These are phyloP conservation scores for Melanotus villosus DNA, from an alignment of 2,888 invertebrate species.

Conservation along the genomic window DNA sequence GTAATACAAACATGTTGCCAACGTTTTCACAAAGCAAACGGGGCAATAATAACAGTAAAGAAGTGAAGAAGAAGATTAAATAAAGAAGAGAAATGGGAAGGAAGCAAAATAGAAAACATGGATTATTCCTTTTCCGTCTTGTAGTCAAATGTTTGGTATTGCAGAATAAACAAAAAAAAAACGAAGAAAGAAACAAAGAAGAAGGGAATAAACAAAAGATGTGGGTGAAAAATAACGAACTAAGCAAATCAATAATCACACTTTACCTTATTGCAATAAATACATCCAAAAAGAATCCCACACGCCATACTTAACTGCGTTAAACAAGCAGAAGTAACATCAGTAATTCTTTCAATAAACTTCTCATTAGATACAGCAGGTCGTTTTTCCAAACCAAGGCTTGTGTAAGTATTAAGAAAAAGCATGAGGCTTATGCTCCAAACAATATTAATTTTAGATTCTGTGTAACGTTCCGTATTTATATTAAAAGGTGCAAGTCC, in stretches of 20 bases:
- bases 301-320: constrained; percentile 3
- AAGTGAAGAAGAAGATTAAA: no score
- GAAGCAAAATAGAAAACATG: no score
- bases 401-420: neutral
- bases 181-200: no score
- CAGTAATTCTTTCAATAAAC: constrained; percentile 10
- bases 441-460: neutral
- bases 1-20: no score
- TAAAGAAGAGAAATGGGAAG: no score
- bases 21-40: no score
- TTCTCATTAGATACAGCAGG: neutral
- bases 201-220: no score
- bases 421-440: constrained; percentile 8
- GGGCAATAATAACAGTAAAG: no score
- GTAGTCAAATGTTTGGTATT: no score
- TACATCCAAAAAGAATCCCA: constrained; percentile 9
- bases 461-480: neutral
- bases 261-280: constrained; percentile 2
- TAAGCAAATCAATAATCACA: neutral
- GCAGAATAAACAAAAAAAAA: no score
- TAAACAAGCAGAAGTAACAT: neutral
- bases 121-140: no score
- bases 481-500: constrained; percentile 4
- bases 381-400: neutral
- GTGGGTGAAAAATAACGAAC: no score